Base-by-base conservation (phyloP, 2,888 invertebrate species). In the Chironomus tentans region DNA sequence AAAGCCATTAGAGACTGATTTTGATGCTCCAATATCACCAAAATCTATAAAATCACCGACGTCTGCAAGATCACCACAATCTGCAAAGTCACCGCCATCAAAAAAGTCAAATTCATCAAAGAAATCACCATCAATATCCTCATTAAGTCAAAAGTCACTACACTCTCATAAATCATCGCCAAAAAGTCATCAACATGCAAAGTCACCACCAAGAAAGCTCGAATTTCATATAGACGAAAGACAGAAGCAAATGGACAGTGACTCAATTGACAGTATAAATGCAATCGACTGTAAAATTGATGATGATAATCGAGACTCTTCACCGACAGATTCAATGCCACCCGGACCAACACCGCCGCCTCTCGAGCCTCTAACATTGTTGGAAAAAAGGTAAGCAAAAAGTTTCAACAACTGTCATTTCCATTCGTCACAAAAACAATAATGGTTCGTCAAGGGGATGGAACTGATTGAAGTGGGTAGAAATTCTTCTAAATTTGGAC, bases 261-360 rank as follows among this genome's bases (percentile, higher is more conserved):
- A 74, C 48, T 74, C 74, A 15, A 74, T 74, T 24, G 74, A 74
- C 21, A 74, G 74, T 22, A 74, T 74, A 4, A 74, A 74, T 68
- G 68, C 74, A 46, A 68, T 74, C 12, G 74, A 74, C 28, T 74
- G 68, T 48, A 74, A 74, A 74, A 74, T 74, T 48, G 74, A 74
- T 62, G 74, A 74, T 50, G 74, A 74, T 22, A 74, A 74, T 68
- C 74, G 74, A 10, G 74, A 74, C 13, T 74, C 74, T 7, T 74
- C 74, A 13, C 74, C 74, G 4, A 74, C 74, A 10, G 74, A 74
- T 15, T 74, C 74, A 74, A 74, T 65, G 65, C 74, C 74, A 48
- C 61, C 61, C 61, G 24, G 18, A 5, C 73, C 73, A 38, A 73
- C 73, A 56, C 73, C 73, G 2, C 74, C 74, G 48, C 74, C 74